phyloP scores from a whole-genome alignment of 2,797 vertebrate species.

The Syngnathus acus region DNA sequence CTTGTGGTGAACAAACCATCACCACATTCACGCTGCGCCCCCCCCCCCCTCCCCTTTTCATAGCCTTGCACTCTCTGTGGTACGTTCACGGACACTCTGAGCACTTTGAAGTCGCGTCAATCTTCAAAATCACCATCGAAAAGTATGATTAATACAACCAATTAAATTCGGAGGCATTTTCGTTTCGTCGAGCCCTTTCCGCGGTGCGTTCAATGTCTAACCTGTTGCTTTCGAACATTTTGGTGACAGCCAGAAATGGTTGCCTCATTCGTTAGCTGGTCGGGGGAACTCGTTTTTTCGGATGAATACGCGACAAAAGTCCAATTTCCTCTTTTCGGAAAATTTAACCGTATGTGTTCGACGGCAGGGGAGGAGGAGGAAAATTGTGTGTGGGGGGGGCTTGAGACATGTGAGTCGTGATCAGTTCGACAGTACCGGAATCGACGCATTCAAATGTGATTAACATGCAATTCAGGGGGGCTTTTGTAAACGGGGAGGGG shows the following conservation, averaged over 20 bases:
- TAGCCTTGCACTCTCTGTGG: not conserved
- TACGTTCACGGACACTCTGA: conserved; percentile 2
- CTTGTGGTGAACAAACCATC: not conserved
- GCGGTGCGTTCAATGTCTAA: conserved; percentile 1
- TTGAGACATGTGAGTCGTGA: conserved; percentile 60
- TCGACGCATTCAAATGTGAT: conserved; percentile 1
- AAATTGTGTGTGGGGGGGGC: conserved; percentile 11
- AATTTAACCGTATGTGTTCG: not conserved
- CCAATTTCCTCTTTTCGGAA: not conserved
- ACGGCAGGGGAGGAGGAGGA: not conserved
- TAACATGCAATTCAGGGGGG: conserved; percentile 1
- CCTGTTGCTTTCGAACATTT: conserved; percentile 2
- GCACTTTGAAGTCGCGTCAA: not conserved
- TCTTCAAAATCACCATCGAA: not conserved
- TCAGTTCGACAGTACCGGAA: conserved; percentile 24
- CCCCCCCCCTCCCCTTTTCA: not conserved
- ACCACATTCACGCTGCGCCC: not conserved
- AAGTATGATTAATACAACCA: too few relatives aligned
- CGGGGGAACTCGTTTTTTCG: not conserved
- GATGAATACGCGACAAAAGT: not conserved
- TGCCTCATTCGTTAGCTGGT: not conserved
- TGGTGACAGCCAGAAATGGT: not conserved
- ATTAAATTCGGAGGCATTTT: not conserved
- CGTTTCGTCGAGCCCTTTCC: not conserved
- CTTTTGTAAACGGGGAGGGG: not conserved